Evolutionary conservation across 2,113 vertebrate genomes (phyloP), one percentile per base, ranked within the genome.

Genomic region (Mesitornis unicolor): DNA sequence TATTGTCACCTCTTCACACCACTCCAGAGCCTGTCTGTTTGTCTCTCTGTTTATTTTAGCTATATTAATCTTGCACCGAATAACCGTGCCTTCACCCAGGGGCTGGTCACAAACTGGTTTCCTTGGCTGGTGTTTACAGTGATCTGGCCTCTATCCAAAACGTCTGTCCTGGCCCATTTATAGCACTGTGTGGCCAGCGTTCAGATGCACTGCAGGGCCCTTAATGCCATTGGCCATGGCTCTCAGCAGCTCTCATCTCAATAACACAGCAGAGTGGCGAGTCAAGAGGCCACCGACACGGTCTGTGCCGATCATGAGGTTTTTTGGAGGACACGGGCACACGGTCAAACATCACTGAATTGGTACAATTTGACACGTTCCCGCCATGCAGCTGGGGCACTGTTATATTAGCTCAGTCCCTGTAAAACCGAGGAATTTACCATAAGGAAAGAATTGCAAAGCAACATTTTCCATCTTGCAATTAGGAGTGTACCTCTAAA

Each of bases 241-340:
- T 74, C 63, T 91, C 88, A 74, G 87, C 67, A 74, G 78, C 75
- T 91, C 78, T 96, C 83, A 70, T 91, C 93, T 91, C 76, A 68
- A 68, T 67, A 84, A 86, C 16, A 36, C 68, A 86, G 61, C 63
- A 29, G 19, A 96, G 88, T 19, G 6, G 48, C 0, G 16, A 94
- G 92, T 81, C 88, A 84, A 91, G 88, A 88, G 85, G 90, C 90
- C 0, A 1, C 92, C 6, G 38, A 70, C 77, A 84, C 3, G 7
- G 36, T 70, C 68, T 84, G 71, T 83, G 69, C 68, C 8, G 16
- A 47, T 78, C 65, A 3, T 14, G 57, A 93, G 59, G 60, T 70
- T 86, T 65, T 90, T 70, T 69, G 83, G 88, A 94, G 86, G 79
- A 84, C 0, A 0, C 14, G 50, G 83, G 85, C 83, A 65, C n/a